Evolutionary conservation across 2,113 vertebrate genomes (phyloP).

Genomic region (Baryphthengus martii): DNA sequence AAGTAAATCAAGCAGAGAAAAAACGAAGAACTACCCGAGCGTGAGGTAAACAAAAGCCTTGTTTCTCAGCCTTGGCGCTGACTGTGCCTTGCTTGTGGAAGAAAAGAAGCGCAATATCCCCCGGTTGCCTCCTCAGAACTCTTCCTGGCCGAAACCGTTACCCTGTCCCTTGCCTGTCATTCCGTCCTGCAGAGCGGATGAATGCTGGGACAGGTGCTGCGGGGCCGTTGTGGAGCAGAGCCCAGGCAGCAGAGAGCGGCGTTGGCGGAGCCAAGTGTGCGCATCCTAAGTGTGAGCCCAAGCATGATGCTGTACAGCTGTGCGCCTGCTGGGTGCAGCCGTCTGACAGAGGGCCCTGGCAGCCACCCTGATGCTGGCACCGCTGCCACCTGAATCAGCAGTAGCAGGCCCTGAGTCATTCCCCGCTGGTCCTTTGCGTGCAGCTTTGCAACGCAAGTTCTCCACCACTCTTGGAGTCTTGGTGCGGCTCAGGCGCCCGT

Average conservation of each 20-base stretch:
- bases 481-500: accelerated
- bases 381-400: neutral
- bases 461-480: accelerated
- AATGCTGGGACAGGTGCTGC: accelerated
- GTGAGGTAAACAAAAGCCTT: slow-evolving; percentile 34
- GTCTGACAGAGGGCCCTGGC: accelerated
- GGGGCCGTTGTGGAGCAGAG: neutral
- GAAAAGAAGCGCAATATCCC: neutral
- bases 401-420: neutral
- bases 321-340: accelerated
- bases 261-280: accelerated
- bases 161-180: neutral
- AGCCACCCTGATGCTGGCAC: accelerated
- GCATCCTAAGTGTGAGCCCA: neutral
- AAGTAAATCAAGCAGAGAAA: slow-evolving; percentile 51
- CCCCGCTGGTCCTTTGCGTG: accelerated
- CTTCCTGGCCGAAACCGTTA: neutral
- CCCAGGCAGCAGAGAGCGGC: accelerated
- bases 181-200: neutral
- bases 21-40: neutral
- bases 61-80: neutral
- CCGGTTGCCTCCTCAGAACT: neutral
- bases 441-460: neutral
- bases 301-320: accelerated
- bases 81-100: accelerated